These are phyloP conservation scores for Pseudochirops corinnae DNA, from an alignment of 2,797 vertebrate species.

Conservation along the genomic window DNA sequence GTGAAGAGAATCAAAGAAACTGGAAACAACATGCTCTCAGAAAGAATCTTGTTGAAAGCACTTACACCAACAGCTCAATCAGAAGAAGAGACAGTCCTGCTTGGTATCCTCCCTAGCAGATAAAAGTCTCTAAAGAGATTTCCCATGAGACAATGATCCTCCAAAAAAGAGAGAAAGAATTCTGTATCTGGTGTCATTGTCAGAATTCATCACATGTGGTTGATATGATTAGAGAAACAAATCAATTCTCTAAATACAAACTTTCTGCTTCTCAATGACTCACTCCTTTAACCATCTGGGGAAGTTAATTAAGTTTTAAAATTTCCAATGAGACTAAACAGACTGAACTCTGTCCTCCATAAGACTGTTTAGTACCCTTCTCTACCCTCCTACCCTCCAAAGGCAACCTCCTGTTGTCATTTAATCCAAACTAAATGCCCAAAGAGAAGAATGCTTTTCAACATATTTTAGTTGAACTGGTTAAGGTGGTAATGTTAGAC, in stretches of 20 bases:
- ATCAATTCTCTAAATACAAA: background rate
- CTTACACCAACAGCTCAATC: background rate
- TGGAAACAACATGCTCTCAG: constrained; percentile 49
- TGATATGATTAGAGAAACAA: background rate
- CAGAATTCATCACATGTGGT: background rate
- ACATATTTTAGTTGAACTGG: constrained; percentile 25
- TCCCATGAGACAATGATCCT: background rate
- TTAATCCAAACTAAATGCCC: constrained; percentile 41
- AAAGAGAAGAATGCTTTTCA: constrained; percentile 40
- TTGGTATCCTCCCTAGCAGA: background rate
- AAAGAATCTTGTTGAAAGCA: constrained; percentile 16
- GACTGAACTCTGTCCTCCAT: background rate
- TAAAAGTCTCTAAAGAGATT: background rate
- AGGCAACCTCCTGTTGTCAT: background rate
- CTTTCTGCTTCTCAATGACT: background rate
- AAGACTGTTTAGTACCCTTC: background rate
- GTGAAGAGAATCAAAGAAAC: background rate
- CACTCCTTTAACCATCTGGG: background rate
- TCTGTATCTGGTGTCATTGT: background rate
- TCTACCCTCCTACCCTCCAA: background rate
- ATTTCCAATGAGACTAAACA: background rate
- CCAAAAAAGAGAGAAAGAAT: background rate
- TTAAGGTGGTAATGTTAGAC: constrained; percentile 28
- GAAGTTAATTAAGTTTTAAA: background rate
- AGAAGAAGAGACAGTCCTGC: background rate